Evolutionary conservation across 2,888 invertebrate genomes (phyloP).

Genomic region (Sabatieria punctata): DNA sequence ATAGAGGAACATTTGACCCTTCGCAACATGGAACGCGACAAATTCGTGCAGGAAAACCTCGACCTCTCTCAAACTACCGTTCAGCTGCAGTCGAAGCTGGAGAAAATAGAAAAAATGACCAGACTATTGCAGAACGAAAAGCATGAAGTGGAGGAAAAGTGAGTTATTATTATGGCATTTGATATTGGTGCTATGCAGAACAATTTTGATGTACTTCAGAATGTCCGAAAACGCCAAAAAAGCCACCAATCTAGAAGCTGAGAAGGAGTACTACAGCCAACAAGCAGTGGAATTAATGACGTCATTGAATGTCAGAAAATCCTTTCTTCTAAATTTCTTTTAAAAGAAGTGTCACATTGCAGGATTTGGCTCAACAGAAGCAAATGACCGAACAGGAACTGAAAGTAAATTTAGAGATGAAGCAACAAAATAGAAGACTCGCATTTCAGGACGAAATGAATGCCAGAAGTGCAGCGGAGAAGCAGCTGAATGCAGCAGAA

Average conservation of each 20-base stretch:
- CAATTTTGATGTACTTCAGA: no score
- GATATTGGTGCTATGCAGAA: background rate
- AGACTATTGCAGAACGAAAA: constrained; percentile 32
- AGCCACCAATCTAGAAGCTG: constrained; percentile 33
- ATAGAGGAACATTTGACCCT: constrained; percentile 28
- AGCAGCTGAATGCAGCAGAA: constrained; percentile 30
- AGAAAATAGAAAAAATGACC: constrained; percentile 34
- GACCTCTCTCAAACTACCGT: constrained; percentile 31
- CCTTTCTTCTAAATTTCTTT: background rate
- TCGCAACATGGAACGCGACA: constrained; percentile 28
- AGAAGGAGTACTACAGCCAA: constrained; percentile 34
- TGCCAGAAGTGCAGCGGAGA: constrained; percentile 36
- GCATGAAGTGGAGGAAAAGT: constrained; percentile 32
- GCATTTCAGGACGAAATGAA: constrained; percentile 37
- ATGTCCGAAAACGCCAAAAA: constrained; percentile 31
- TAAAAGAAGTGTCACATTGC: constrained; percentile 6
- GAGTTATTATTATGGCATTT: constrained; percentile 6
- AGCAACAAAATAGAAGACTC: no score
- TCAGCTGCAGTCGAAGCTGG: constrained; percentile 24
- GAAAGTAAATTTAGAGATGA: constrained; percentile 29
- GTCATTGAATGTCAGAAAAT: constrained; percentile 31
- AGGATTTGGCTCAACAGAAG: constrained; percentile 36
- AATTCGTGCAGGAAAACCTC: constrained; percentile 32
- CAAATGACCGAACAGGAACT: constrained; percentile 36
- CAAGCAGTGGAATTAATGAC: constrained; percentile 34